Evolutionary conservation across 2,113 vertebrate genomes (phyloP).

Genomic region (Aptenodytes forsteri): DNA sequence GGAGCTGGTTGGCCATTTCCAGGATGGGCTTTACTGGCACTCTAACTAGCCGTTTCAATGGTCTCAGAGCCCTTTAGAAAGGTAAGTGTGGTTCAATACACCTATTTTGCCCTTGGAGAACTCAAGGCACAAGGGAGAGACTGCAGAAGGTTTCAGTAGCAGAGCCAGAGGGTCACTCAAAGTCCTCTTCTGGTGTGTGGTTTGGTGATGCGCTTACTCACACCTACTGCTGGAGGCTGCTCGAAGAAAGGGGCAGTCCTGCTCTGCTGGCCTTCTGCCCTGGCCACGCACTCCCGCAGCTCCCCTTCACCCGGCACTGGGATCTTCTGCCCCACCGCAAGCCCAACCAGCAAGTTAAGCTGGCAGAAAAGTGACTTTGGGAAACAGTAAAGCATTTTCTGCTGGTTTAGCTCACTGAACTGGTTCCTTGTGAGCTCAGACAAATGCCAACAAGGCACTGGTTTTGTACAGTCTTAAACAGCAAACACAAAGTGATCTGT

Average conservation of each 20-base stretch:
- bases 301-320: fast-evolving
- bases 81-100: neutral
- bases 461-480: neutral
- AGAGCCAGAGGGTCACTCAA: neutral
- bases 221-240: neutral
- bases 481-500: neutral
- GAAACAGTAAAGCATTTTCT: neutral
- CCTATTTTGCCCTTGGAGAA: neutral
- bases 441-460: neutral
- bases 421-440: neutral
- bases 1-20: neutral
- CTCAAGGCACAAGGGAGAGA: neutral
- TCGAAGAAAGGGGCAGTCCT: neutral
- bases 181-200: neutral
- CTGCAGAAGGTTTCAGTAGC: neutral
- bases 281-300: fast-evolving
- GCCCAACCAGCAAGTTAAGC: neutral
- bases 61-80: neutral
- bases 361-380: neutral
- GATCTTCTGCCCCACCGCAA: neutral
- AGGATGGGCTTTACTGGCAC: neutral
- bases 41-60: neutral
- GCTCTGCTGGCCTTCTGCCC: neutral
- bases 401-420: neutral
- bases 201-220: neutral